Evolutionary conservation across 2,888 invertebrate species (phyloP).

Genomic region (Balanococcus diminutus): DNA sequence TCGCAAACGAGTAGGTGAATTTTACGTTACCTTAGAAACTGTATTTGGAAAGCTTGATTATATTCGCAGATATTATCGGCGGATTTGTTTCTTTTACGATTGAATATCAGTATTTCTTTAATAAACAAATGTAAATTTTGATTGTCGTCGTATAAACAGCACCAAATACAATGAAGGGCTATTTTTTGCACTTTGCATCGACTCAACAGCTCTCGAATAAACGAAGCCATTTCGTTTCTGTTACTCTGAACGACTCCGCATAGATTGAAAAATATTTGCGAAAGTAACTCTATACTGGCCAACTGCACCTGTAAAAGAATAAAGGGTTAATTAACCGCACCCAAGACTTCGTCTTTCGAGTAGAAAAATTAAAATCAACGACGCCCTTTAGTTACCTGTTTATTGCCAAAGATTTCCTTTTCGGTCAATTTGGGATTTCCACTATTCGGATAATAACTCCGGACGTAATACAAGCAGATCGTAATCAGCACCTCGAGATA

Average conservation of each 20-base stretch:
- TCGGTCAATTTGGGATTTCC: constrained; percentile 70
- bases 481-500: constrained; percentile 79
- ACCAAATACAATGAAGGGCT: constrained; percentile 78
- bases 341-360: background rate
- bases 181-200: constrained; percentile 85
- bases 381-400: constrained; percentile 63
- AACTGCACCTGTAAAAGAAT: constrained; percentile 68
- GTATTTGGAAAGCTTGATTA: constrained; percentile 43
- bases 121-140: constrained; percentile 64
- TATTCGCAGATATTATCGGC: constrained; percentile 60
- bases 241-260: constrained; percentile 76
- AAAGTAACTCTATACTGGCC: constrained; percentile 75
- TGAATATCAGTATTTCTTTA: constrained; percentile 76
- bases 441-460: constrained; percentile 78
- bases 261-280: constrained; percentile 74
- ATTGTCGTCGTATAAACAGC: constrained; percentile 69
- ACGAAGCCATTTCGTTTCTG: constrained; percentile 77
- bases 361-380: background rate
- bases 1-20: background rate
- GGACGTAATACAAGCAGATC: constrained; percentile 78
- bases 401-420: constrained; percentile 76
- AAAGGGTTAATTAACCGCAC: background rate
- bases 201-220: constrained; percentile 74
- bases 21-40: constrained; percentile 59
- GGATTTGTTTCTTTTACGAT: constrained; percentile 66